phyloP scores from a whole-genome alignment of 2,113 vertebrate species.

The Muntiacus muntjak region DNA sequence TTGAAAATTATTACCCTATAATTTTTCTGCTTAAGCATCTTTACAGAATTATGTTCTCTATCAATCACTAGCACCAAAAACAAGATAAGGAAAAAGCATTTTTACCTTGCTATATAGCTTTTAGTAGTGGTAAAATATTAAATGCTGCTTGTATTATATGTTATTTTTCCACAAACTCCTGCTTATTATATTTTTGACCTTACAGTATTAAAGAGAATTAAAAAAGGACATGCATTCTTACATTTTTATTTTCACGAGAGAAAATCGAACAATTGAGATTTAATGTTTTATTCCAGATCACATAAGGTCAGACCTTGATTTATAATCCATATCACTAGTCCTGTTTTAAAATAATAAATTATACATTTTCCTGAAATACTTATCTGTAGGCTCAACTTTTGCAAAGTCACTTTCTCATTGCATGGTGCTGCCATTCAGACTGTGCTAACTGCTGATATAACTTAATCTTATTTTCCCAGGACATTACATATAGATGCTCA shows the following conservation, averaged over 20 bases:
- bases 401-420: slow-evolving; percentile 27
- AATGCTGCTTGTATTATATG: not conserved
- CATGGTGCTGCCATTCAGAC: not conserved
- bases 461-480: not conserved
- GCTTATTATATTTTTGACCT: slow-evolving; percentile 27
- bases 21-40: slow-evolving; percentile 28
- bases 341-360: slow-evolving; percentile 30
- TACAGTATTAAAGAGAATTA: not conserved
- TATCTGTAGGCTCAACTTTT: not conserved
- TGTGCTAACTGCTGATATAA: not conserved
- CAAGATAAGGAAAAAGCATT: slow-evolving; percentile 7
- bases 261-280: slow-evolving; percentile 4
- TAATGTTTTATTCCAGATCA: slow-evolving; percentile 54
- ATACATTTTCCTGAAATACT: slow-evolving; percentile 27
- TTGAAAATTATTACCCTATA: slow-evolving; percentile 46
- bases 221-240: not conserved
- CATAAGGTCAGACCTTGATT: slow-evolving; percentile 26
- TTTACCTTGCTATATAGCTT: slow-evolving; percentile 9
- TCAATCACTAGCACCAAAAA: slow-evolving; percentile 38
- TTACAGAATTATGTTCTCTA: slow-evolving; percentile 39
- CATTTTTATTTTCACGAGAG: slow-evolving; percentile 18
- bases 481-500: not conserved
- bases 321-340: slow-evolving; percentile 5
- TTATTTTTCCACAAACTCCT: not conserved
- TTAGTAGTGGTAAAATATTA: slow-evolving; percentile 11